These are phyloP conservation scores for Tolmerus cingulatus DNA, from an alignment of 2,888 invertebrate species.

Conservation along the genomic window DNA sequence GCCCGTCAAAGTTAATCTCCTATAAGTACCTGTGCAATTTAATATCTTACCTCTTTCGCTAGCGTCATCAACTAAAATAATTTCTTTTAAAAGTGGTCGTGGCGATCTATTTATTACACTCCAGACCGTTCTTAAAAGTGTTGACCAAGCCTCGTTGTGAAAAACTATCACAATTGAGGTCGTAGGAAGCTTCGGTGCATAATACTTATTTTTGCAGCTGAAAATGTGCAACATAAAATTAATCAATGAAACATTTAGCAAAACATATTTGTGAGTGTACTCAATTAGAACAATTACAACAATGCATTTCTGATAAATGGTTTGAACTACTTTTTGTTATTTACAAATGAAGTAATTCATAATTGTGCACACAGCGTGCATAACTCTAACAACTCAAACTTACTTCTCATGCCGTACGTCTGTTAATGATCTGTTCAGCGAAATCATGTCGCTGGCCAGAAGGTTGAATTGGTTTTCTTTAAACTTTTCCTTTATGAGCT, in stretches of 20 bases:
- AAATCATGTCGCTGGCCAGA: constrained; percentile 96
- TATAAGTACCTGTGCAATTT: background rate
- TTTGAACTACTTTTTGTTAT: background rate
- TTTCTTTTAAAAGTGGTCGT: constrained; percentile 83
- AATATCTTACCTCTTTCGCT: constrained; percentile 82
- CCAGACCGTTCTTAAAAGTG: constrained; percentile 93
- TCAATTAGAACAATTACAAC: background rate
- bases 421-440: constrained; percentile 91
- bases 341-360: background rate
- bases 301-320: background rate
- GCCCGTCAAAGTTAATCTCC: constrained; percentile 37
- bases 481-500: constrained; percentile 92
- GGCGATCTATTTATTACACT: constrained; percentile 97
- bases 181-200: constrained; percentile 82
- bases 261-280: background rate
- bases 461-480: constrained; percentile 99
- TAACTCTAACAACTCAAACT: constrained; percentile 59
- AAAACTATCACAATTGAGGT: constrained; percentile 98
- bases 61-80: constrained; percentile 97
- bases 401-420: constrained; percentile 94
- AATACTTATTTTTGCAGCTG: constrained; percentile 82
- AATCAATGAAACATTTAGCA: background rate
- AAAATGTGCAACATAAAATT: constrained; percentile 47
- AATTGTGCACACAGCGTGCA: background rate
- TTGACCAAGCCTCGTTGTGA: constrained; percentile 99